These are phyloP conservation scores for Conops quadrifasciatus DNA, from an alignment of 2,888 invertebrate genomes.

Conservation along the genomic window DNA sequence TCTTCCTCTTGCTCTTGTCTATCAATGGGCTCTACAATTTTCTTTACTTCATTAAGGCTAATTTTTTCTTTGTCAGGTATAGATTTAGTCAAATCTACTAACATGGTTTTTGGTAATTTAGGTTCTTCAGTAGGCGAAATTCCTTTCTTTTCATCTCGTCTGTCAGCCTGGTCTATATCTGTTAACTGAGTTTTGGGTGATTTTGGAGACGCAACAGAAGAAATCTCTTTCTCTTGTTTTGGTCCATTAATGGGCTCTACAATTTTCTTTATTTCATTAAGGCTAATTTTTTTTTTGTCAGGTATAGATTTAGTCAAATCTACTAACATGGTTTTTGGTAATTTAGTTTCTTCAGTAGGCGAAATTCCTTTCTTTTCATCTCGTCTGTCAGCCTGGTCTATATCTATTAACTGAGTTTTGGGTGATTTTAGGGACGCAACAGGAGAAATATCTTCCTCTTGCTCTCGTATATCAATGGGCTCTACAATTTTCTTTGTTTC, in stretches of 20 bases:
- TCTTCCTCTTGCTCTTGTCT: not conserved
- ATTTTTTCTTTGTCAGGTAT: not conserved
- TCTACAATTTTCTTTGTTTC: not conserved
- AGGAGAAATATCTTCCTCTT: too few species aligned
- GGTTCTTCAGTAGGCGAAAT: conserved; percentile 45
- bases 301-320: not conserved
- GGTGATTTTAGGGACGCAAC: too few species aligned
- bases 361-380: conserved; percentile 44
- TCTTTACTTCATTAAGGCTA: not conserved
- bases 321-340: not conserved
- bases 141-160: conserved; percentile 42
- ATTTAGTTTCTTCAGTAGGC: conserved; percentile 42
- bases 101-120: not conserved
- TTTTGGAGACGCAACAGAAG: too few species aligned
- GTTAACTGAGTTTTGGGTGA: not conserved
- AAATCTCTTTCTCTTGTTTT: too few species aligned
- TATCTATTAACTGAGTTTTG: not conserved
- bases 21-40: not conserved
- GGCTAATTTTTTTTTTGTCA: not conserved
- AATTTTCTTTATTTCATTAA: not conserved
- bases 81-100: not conserved
- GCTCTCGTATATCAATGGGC: not conserved
- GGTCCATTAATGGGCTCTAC: not conserved
- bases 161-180: not conserved
- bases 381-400: conserved; percentile 24